These are phyloP conservation scores for Polydesmus complanatus DNA, from an alignment of 2,888 invertebrate species.

Conservation along the genomic window DNA sequence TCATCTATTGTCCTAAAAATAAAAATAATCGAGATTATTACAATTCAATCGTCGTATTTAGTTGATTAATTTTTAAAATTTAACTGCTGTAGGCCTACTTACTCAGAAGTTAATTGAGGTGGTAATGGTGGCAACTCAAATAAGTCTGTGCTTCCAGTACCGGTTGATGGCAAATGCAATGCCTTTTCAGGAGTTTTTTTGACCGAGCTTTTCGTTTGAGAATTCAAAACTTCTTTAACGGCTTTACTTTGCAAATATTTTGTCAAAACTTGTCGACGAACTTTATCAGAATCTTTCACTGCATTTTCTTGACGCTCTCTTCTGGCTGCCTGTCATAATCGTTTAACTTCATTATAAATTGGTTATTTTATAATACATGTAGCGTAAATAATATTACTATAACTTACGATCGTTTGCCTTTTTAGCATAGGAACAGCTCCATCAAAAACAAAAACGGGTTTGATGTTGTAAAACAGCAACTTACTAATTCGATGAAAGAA, in stretches of 20 bases:
- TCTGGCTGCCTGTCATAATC: slow-evolving; percentile 48
- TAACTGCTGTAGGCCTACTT: neutral
- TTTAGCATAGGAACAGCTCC: slow-evolving; percentile 86
- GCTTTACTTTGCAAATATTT: slow-evolving; percentile 44
- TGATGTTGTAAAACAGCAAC: slow-evolving; percentile 83
- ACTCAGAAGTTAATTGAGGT: slow-evolving; percentile 17
- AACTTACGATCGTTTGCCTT: slow-evolving; percentile 72
- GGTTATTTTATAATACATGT: neutral
- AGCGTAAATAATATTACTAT: neutral
- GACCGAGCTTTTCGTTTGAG: neutral
- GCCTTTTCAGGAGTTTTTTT: neutral
- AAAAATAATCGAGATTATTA: no score
- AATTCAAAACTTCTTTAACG: slow-evolving; percentile 13
- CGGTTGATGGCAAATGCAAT: neutral
- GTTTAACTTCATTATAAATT: slow-evolving; percentile 3
- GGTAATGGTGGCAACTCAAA: slow-evolving; percentile 33
- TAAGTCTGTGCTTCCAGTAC: slow-evolving; percentile 25
- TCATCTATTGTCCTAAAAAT: neutral
- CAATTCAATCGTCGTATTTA: no score
- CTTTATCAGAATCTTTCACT: slow-evolving; percentile 54
- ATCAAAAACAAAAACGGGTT: slow-evolving; percentile 97
- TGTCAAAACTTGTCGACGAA: slow-evolving; percentile 56
- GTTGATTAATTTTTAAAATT: no score
- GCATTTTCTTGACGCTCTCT: slow-evolving; percentile 51
- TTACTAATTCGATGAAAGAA: slow-evolving; percentile 91